Percentiles rank a stretch among this genome's conserved stretches.
These are phyloP conservation scores for Prosapia bicincta DNA, from an alignment of 2,888 invertebrate species.

Conservation along the genomic window DNA sequence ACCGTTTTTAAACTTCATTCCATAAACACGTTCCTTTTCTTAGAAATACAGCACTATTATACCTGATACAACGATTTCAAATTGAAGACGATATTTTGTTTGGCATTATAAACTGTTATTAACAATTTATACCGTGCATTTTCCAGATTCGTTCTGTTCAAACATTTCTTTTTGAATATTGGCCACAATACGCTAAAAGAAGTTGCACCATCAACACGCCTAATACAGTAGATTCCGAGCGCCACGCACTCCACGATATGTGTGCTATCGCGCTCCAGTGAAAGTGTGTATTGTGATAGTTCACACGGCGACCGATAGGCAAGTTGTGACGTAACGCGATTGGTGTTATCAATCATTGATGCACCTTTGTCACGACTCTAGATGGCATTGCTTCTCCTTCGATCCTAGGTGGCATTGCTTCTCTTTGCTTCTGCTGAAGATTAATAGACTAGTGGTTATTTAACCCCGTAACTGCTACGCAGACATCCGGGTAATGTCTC, in stretches of 20 bases:
- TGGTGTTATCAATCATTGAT: background rate
- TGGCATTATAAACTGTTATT: no score
- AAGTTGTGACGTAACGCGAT: background rate
- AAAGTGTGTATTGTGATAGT: background rate
- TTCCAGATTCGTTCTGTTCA: no score
- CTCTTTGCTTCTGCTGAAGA: background rate
- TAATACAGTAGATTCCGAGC: background rate
- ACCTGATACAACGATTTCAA: no score
- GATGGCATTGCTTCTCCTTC: background rate
- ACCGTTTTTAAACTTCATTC: no score
- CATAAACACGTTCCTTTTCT: no score
- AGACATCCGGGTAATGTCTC: no score
- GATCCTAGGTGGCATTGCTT: background rate
- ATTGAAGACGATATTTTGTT: no score
- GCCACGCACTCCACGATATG: background rate
- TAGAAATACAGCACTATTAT: no score
- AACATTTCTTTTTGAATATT: no score
- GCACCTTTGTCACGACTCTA: background rate
- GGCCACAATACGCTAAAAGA: no score
- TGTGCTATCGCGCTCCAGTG: background rate
- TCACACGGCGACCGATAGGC: background rate
- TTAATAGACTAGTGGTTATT: background rate
- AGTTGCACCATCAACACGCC: background rate
- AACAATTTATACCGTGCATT: no score
- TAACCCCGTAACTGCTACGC: no score